These are phyloP conservation scores for Macaca nemestrina DNA, from an alignment of 2,113 vertebrate genomes.

Conservation along the genomic window DNA sequence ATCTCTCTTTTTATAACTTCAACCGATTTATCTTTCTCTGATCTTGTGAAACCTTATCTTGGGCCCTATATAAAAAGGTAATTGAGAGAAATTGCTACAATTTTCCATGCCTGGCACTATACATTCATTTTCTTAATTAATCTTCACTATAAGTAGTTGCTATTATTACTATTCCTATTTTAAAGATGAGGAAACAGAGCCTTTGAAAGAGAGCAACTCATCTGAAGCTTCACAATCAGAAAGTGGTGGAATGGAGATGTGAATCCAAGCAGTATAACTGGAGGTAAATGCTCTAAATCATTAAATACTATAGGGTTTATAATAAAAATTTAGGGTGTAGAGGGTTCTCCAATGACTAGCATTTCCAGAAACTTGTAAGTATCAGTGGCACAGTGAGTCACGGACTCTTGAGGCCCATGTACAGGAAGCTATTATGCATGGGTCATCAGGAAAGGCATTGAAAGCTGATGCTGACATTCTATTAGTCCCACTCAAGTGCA, in stretches of 20 bases:
- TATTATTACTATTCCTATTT: not conserved
- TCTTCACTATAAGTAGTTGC: not conserved
- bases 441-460: slow-evolving; percentile 54
- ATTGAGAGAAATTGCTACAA: not conserved
- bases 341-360: not conserved
- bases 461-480: slow-evolving; percentile 37
- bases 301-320: not conserved
- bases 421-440: not conserved
- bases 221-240: not conserved
- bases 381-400: not conserved
- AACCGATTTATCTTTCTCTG: not conserved
- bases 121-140: slow-evolving; percentile 1
- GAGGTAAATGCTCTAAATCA: not conserved
- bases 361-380: not conserved
- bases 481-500: not conserved
- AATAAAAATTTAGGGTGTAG: not conserved
- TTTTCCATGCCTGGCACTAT: not conserved
- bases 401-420: not conserved
- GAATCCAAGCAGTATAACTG: not conserved
- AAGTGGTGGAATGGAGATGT: not conserved
- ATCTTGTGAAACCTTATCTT: not conserved
- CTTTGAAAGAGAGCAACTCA: not conserved
- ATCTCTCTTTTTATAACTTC: not conserved
- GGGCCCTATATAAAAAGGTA: not conserved
- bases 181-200: slow-evolving; percentile 29